Evolutionary conservation across 2,888 invertebrate genomes (phyloP), one percentile per base, ranked within the genome.

Genomic region (Dryobotodes eremita): DNA sequence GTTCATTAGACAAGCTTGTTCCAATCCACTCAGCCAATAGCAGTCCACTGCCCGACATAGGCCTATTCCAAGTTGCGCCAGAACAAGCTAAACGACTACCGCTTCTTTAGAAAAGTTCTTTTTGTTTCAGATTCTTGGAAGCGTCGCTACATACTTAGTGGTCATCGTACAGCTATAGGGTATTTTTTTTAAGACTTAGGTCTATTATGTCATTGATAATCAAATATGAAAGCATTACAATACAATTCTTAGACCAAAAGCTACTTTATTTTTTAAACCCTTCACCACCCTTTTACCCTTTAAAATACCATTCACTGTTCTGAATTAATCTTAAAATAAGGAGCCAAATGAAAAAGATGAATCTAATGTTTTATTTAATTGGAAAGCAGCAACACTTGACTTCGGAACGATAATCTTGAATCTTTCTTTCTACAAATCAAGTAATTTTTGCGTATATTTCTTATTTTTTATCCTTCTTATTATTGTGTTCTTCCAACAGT

Each of bases 401-500:
- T 46, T 11, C 5, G 20, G 6, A 66, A 48, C 1, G 20, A 26
- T 46, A 26, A 46, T 20, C 66, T 66, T 48, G 20, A 48, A 48
- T 48, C 0, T 68, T 50, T n/a, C 3, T 71, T 42, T 61, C 36
- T 11, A 72, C 26, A 62, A 15, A 23, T 31, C 15, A 53, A 31
- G 6, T 17, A 2, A 20, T 42, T 20, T n/a, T 53, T 42, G 1
- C 36, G 10, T 57, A 6, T 23, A 23, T 26, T 23, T 23, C 17
- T 72, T 64, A 26, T 26, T 66, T 77, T 42, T 77, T 55, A 26
- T 84, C 82, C 31, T 88, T 90, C 26, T 89, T 89, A 59, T 91
- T 90, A 68, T 94, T 92, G 79, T 93, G 84, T 20, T 93, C 90
- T 77, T 94, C 94, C 57, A 94, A 85, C 61, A 91, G 86, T 70